phyloP scores from a whole-genome alignment of 2,888 invertebrate genomes.

The Sphaeridia pumilis region DNA sequence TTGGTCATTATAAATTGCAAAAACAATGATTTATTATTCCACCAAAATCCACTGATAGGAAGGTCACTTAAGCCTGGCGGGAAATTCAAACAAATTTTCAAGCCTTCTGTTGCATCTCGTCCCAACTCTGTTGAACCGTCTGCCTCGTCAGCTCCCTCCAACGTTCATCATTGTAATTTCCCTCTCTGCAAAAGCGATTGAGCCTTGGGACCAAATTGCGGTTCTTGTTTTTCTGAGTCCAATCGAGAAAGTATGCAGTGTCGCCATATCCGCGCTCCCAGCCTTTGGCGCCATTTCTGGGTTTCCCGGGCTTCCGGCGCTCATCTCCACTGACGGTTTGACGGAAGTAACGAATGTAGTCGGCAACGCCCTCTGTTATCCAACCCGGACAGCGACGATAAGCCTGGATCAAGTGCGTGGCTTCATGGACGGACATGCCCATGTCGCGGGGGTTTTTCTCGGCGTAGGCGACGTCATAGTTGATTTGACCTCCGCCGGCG shows the following conservation, averaged over 20 bases:
- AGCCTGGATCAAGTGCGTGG: conserved; percentile 9
- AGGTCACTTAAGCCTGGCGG: too few relatives aligned
- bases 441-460: background rate
- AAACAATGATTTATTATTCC: too few relatives aligned
- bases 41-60: too few relatives aligned
- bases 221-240: background rate
- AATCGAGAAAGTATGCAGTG: background rate
- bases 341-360: conserved; percentile 7
- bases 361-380: conserved; percentile 11
- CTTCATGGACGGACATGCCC: conserved; percentile 11
- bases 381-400: background rate
- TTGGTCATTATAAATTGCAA: too few relatives aligned
- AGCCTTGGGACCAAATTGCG: background rate
- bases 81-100: too few relatives aligned
- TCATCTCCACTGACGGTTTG: background rate
- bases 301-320: conserved; percentile 2
- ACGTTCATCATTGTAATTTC: background rate
- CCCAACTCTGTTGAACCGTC: background rate
- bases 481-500: background rate
- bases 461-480: background rate
- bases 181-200: background rate
- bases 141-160: background rate
- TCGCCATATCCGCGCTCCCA: background rate
- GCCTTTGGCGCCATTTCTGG: background rate
- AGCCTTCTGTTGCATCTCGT: background rate